These are phyloP conservation scores for Platysternon megacephalum DNA, from an alignment of 2,113 vertebrate species.

Conservation along the genomic window DNA sequence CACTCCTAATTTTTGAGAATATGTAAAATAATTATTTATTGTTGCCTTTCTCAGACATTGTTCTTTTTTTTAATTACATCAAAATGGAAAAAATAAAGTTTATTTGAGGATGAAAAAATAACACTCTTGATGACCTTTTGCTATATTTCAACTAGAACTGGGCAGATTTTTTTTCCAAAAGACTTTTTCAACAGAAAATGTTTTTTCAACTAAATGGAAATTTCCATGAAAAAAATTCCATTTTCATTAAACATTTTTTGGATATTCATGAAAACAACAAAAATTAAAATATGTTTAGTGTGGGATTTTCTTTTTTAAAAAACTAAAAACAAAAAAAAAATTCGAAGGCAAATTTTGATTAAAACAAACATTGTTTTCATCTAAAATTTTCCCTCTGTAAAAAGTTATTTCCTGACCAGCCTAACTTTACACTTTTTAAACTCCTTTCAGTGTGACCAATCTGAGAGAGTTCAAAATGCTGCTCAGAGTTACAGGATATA, in stretches of 20 bases:
- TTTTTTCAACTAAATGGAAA: not conserved
- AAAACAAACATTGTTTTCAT: not conserved
- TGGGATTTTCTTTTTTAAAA: no score
- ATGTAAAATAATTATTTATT: constrained; percentile 9
- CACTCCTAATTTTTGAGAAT: not conserved
- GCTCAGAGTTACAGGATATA: not conserved
- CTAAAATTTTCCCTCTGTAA: not conserved
- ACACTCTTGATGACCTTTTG: constrained; percentile 21
- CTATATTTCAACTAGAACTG: constrained; percentile 39
- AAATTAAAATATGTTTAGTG: no score
- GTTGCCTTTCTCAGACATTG: not conserved
- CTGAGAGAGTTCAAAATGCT: not conserved
- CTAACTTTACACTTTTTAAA: not conserved
- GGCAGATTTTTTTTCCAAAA: constrained; percentile 52
- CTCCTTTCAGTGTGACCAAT: not conserved
- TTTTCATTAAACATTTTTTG: not conserved
- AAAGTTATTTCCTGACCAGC: constrained; percentile 2
- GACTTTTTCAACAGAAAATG: constrained; percentile 16
- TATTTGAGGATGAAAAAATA: constrained; percentile 40
- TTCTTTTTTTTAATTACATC: not conserved
- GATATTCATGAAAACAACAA: not conserved
- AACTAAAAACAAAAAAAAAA: no score
- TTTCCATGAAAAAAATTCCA: not conserved
- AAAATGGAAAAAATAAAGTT: constrained; percentile 14
- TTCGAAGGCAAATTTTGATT: no score